Conservation (phyloP, 2,888 invertebrate species). For the Entomobrya multifasciata region DNA sequence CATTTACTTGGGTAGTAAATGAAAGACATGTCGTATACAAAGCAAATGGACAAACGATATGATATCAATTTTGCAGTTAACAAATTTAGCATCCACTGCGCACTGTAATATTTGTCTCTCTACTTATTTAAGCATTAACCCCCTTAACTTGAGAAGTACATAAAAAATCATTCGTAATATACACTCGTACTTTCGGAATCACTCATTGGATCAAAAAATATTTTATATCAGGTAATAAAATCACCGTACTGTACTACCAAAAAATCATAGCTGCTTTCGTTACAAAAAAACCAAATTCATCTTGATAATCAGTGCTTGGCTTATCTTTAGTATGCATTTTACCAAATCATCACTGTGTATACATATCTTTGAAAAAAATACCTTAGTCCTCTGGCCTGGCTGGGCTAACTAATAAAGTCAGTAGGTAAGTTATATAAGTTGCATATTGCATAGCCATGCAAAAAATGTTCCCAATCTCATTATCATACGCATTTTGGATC, state of each 20-base stretch:
- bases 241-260: neutral
- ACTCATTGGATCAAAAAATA: slow-evolving; percentile 44
- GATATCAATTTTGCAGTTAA: neutral
- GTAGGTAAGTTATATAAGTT: neutral
- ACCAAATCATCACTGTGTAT: too few relatives aligned
- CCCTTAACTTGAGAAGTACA: neutral
- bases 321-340: too few relatives aligned
- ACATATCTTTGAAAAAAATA: neutral
- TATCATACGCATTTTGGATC: neutral
- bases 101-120: neutral
- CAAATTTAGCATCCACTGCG: neutral
- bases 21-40: too few relatives aligned
- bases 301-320: neutral
- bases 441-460: neutral
- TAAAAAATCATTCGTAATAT: neutral
- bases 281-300: slow-evolving; percentile 31
- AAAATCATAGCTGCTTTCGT: neutral
- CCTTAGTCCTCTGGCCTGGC: slow-evolving; percentile 20
- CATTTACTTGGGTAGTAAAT: neutral
- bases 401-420: neutral
- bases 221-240: neutral
- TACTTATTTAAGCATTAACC: neutral
- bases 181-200: slow-evolving; percentile 43
- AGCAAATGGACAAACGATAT: too few relatives aligned
- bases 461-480: neutral